Percentiles rank a stretch among this genome's conserved stretches.
Evolutionary conservation across 92 coral and sea anemone species (phyloP).

Genomic region (Epizoanthus fatuus): DNA sequence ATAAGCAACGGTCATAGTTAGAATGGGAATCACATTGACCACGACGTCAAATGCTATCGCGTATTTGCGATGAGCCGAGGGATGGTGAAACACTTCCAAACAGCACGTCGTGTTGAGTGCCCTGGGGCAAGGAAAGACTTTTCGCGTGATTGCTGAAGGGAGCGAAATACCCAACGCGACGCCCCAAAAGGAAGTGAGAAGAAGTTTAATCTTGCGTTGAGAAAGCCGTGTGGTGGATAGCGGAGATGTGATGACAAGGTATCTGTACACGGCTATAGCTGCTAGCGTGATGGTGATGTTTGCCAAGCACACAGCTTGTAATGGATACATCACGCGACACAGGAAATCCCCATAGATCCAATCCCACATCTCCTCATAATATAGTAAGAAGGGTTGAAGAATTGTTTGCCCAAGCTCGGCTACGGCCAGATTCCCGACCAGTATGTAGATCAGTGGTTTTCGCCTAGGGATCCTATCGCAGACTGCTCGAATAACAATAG

Average conservation of each 20-base stretch:
- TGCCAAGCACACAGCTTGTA: slow-evolving; percentile 32
- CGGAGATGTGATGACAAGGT: slow-evolving; percentile 15
- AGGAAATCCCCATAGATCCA: slow-evolving; percentile 41
- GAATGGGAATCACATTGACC: slow-evolving; percentile 10
- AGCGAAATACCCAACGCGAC: slow-evolving; percentile 25
- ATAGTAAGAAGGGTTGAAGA: slow-evolving; percentile 23
- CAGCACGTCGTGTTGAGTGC: not conserved
- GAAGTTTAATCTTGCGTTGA: not conserved
- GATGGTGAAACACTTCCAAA: not conserved
- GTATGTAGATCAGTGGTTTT: slow-evolving; percentile 25
- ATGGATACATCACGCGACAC: slow-evolving; percentile 29
- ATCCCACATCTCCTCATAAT: slow-evolving; percentile 34
- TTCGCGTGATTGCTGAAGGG: slow-evolving; percentile 29
- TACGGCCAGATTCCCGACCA: slow-evolving; percentile 24
- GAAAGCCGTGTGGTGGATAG: slow-evolving; percentile 4
- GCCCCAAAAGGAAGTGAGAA: slow-evolving; percentile 34
- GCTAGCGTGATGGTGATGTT: slow-evolving; percentile 35
- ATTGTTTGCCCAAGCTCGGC: slow-evolving; percentile 32
- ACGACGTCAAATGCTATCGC: slow-evolving; percentile 38
- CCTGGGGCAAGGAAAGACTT: not conserved
- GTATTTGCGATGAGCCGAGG: slow-evolving; percentile 23
- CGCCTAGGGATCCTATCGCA: not conserved
- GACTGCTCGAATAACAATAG: slow-evolving; percentile 20
- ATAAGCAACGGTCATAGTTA: slow-evolving; percentile 29
- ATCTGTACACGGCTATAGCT: slow-evolving; percentile 32